These are phyloP conservation scores for Podabrus alpinus DNA, from an alignment of 2,888 invertebrate genomes.

Conservation along the genomic window DNA sequence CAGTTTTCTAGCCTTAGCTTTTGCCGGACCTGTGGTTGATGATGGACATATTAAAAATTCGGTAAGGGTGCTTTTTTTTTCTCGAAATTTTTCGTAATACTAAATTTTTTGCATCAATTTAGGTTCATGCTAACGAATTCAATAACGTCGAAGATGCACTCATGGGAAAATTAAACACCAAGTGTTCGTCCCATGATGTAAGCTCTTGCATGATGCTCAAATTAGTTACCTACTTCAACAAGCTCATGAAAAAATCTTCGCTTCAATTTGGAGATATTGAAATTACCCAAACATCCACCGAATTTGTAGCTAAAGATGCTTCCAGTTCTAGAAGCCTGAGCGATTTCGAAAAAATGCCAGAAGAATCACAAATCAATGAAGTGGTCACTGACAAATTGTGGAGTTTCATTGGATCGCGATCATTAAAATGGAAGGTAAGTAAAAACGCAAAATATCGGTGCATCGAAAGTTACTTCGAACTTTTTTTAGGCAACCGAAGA, in stretches of 20 bases:
- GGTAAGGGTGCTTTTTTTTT: slow-evolving; percentile 43
- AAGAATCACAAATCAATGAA: slow-evolving; percentile 62
- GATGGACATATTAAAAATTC: slow-evolving; percentile 52
- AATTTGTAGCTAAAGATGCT: slow-evolving; percentile 57
- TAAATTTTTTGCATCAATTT: slow-evolving; percentile 2
- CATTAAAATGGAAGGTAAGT: slow-evolving; percentile 71
- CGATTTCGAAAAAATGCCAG: slow-evolving; percentile 53
- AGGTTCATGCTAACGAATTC: slow-evolving; percentile 56
- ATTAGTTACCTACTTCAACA: slow-evolving; percentile 78
- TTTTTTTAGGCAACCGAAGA: slow-evolving; percentile 66
- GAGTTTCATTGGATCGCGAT: slow-evolving; percentile 75
- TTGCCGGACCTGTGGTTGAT: slow-evolving; percentile 52
- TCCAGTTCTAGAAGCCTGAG: slow-evolving; percentile 49
- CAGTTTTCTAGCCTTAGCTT: slow-evolving; percentile 41
- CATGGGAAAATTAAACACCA: slow-evolving; percentile 73
- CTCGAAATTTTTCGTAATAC: background rate
- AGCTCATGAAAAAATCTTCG: slow-evolving; percentile 76
- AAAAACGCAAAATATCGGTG: background rate
- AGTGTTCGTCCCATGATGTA: slow-evolving; percentile 77
- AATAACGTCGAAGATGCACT: slow-evolving; percentile 69
- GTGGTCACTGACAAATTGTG: slow-evolving; percentile 76
- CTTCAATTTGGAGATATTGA: slow-evolving; percentile 78
- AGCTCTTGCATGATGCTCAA: slow-evolving; percentile 84
- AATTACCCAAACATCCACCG: slow-evolving; percentile 66
- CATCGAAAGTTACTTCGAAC: background rate